Percentiles rank a stretch among this genome's conserved stretches.
Conservation (phyloP, 2,888 invertebrate species). For the Drosophila merina region DNA sequence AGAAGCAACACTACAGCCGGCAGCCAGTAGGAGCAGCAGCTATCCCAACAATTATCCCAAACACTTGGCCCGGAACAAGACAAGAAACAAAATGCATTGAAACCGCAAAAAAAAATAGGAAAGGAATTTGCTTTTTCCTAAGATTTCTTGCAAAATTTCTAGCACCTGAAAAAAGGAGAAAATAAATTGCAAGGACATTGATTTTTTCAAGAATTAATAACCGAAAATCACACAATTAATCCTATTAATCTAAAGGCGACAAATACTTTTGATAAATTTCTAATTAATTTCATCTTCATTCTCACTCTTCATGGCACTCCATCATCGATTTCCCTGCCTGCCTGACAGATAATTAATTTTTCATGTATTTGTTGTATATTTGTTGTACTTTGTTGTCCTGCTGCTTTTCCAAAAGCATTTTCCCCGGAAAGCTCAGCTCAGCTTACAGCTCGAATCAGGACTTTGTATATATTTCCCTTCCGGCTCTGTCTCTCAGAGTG, state of each 20-base stretch:
- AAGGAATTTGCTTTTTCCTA: conserved; percentile 4
- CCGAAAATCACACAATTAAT: conserved; percentile 8
- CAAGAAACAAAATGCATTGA: conserved; percentile 70
- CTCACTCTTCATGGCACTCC: neutral
- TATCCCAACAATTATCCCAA: conserved; percentile 38
- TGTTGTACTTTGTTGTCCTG: neutral
- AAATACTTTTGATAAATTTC: conserved; percentile 21
- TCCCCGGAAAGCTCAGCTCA: neutral
- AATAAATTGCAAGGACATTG: no score
- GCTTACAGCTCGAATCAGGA: conserved; percentile 7
- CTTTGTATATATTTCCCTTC: neutral
- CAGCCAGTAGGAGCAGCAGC: conserved; percentile 1
- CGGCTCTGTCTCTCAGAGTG: no score
- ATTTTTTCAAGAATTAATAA: neutral
- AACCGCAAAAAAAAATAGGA: no score
- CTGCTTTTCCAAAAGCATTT: no score
- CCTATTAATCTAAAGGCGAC: conserved; percentile 21
- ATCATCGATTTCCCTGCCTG: conserved; percentile 11
- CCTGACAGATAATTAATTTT: conserved; percentile 40
- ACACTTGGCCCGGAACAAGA: conserved; percentile 57
- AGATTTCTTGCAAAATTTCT: conserved; percentile 17
- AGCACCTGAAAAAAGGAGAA: conserved; percentile 9
- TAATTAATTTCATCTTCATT: conserved; percentile 3
- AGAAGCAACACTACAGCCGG: conserved; percentile 14
- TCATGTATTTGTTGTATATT: conserved; percentile 21